These are phyloP conservation scores for Agapostemon virescens DNA, from an alignment of 2,888 invertebrate species.

Conservation along the genomic window DNA sequence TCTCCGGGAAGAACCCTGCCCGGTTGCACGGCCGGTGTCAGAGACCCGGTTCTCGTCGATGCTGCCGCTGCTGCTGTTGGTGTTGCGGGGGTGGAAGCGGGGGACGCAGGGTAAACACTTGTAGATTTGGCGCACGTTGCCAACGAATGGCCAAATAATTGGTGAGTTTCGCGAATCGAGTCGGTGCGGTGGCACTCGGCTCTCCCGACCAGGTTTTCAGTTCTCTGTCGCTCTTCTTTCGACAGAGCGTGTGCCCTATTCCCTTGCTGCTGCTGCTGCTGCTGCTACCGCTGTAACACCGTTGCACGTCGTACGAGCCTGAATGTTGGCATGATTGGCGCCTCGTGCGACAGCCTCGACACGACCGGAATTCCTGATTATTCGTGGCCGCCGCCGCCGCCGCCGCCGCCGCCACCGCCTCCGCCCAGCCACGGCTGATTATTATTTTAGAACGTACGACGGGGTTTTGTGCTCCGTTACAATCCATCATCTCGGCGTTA, in stretches of 20 bases:
- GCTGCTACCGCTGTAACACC: slow-evolving; percentile 53
- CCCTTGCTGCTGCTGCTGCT: slow-evolving; percentile 38
- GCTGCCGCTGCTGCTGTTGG: not conserved
- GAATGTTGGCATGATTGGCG: slow-evolving; percentile 79
- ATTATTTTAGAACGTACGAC: slow-evolving; percentile 71
- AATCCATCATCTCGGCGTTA: slow-evolving; percentile 64
- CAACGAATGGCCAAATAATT: slow-evolving; percentile 79
- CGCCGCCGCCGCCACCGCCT: slow-evolving; percentile 18
- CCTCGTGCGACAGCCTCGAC: slow-evolving; percentile 73
- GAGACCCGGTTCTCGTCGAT: slow-evolving; percentile 22
- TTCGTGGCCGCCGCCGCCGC: slow-evolving; percentile 59
- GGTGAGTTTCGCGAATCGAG: slow-evolving; percentile 76
- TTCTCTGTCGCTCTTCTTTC: slow-evolving; percentile 59
- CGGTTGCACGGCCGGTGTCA: slow-evolving; percentile 34
- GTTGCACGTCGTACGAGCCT: slow-evolving; percentile 69
- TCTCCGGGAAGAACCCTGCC: slow-evolving; percentile 41
- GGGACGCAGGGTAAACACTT: slow-evolving; percentile 75
- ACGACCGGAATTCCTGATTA: slow-evolving; percentile 77
- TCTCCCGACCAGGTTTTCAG: slow-evolving; percentile 53
- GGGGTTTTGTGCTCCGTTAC: slow-evolving; percentile 63
- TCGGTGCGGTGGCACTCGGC: slow-evolving; percentile 59
- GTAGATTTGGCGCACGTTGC: slow-evolving; percentile 80
- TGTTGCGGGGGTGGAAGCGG: slow-evolving; percentile 31
- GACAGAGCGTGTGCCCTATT: slow-evolving; percentile 34
- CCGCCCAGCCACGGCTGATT: slow-evolving; percentile 59